A percentile compares a stretch with the other conserved stretches of the same genome.
Conservation (phyloP, 2,797 vertebrate species). For the Varecia variegata region DNA sequence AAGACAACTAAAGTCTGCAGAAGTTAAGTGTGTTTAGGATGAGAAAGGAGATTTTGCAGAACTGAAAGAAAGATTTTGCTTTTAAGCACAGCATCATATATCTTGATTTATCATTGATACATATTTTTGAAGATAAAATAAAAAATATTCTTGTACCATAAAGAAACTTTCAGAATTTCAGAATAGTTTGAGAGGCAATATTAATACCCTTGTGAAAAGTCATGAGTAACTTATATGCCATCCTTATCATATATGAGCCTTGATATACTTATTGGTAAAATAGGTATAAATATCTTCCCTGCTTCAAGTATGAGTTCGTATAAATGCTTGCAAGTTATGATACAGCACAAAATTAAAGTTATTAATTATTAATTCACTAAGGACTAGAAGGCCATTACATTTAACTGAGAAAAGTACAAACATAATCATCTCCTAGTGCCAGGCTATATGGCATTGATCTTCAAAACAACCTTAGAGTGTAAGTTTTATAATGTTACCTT, state of each 20-base stretch:
- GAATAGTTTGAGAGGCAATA: background rate
- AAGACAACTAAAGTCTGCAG: background rate
- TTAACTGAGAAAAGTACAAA: background rate
- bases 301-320: background rate
- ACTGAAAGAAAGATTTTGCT: background rate
- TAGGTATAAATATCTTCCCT: background rate
- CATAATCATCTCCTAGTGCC: background rate
- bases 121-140: background rate
- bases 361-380: background rate
- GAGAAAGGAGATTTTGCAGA: background rate
- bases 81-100: background rate
- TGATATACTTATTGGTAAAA: background rate
- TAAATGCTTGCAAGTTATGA: background rate
- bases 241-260: background rate
- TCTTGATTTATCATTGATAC: background rate
- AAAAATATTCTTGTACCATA: background rate
- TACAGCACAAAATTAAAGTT: background rate
- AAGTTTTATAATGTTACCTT: background rate
- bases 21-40: background rate
- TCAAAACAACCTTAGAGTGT: background rate
- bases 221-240: background rate
- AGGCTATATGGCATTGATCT: background rate
- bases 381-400: background rate
- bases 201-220: background rate
- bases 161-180: background rate